phyloP scores from a whole-genome alignment of 2,888 invertebrate genomes.

The Quadroppia sp. region DNA sequence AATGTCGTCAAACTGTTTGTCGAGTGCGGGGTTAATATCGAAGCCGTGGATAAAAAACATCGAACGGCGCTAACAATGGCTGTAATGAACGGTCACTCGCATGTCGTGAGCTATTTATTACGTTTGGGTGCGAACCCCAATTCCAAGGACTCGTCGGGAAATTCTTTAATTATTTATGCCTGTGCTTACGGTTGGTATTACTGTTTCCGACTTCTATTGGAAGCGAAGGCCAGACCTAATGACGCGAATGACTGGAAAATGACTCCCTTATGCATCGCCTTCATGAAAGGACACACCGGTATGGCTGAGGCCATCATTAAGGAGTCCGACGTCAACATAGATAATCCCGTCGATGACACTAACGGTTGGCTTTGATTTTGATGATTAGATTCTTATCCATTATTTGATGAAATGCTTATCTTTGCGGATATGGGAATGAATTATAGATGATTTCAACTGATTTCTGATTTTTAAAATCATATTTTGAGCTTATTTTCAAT shows the following conservation, averaged over 20 bases:
- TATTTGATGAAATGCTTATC: background rate
- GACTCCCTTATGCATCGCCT: slow-evolving; percentile 57
- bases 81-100: slow-evolving; percentile 57
- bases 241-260: slow-evolving; percentile 56
- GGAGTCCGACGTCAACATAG: slow-evolving; percentile 54
- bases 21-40: slow-evolving; percentile 54
- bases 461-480: background rate
- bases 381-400: background rate
- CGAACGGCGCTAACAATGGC: slow-evolving; percentile 58
- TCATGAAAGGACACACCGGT: slow-evolving; percentile 55
- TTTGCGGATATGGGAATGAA: slow-evolving; percentile 10
- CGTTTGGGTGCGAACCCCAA: slow-evolving; percentile 55
- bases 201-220: slow-evolving; percentile 55
- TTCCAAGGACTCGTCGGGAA: slow-evolving; percentile 56
- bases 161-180: slow-evolving; percentile 58
- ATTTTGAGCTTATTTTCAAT: background rate
- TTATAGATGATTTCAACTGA: background rate
- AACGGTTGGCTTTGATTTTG: slow-evolving; percentile 50
- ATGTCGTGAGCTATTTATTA: slow-evolving; percentile 56
- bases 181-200: slow-evolving; percentile 59
- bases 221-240: slow-evolving; percentile 53
- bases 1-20: slow-evolving; percentile 54
- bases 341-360: slow-evolving; percentile 53
- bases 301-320: slow-evolving; percentile 55
- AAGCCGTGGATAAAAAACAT: slow-evolving; percentile 55